Base-by-base conservation (phyloP, 2,113 vertebrate genomes). In the Paraplagusia blochii region DNA sequence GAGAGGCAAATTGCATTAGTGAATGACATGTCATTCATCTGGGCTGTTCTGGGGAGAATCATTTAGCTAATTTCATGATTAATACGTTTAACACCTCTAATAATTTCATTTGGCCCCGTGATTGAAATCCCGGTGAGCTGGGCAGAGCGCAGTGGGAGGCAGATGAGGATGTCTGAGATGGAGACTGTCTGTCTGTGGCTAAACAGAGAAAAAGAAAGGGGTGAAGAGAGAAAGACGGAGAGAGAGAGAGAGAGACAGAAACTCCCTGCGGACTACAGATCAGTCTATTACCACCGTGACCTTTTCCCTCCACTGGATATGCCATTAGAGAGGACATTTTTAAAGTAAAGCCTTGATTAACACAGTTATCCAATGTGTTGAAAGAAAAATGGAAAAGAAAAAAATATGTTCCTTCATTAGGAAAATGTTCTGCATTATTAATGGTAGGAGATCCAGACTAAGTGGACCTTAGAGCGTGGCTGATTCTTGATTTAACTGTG, bases 11-110 rank as follows among this genome's bases (percentile, higher is more conserved):
- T 93, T 96, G 91, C 92, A 94, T 96, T 95, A 96, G 89, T 93
- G 91, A 91, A 93, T 94, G 93, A 90, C 93, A 94, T 88, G 93
- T 90, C 92, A 94, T 95, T 95, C 93, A 95, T 96, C 93, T 95
- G 89, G 72, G 81, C 86, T 88, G 91, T 92, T 94, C 92, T 94
- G 92, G 91, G 22, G 90, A 95, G 93, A 93, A 96, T 95, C 94
- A 94, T 96, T 97, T 95, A 94, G 92, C 93, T 96, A 96, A 97
- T 97, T 95, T 94, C 94, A 96, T 95, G 94, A 96, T 95, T 96
- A 96, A 96, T 96, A 96, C 93, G 93, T 96, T 95, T 95, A 96
- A 94, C 95, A 95, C 94, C 92, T 93, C 94, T 93, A 95, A 96
- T 96, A 94, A 96, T 97, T 97, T 94, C 92, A 96, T 96, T 95